These are phyloP conservation scores for Ceyx erithaca DNA, from an alignment of 2,797 vertebrate species.

Conservation along the genomic window DNA sequence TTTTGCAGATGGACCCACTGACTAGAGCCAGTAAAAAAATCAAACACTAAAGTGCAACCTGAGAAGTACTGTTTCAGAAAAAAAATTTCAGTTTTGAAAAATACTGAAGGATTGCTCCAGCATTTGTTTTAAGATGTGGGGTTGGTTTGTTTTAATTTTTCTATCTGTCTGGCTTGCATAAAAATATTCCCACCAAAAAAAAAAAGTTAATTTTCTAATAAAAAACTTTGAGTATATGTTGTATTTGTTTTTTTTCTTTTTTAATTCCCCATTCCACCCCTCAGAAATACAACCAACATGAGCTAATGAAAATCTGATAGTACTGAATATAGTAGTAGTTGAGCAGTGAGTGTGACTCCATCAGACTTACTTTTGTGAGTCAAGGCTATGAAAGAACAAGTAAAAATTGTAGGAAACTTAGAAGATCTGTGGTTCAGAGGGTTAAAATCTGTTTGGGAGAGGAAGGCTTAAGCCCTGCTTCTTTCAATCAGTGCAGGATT, in stretches of 20 bases:
- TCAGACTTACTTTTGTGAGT: not conserved
- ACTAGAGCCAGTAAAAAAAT: conserved; percentile 15
- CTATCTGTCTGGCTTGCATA: not conserved
- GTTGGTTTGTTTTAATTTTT: not conserved
- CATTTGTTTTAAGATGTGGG: not conserved
- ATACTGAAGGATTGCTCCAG: not conserved
- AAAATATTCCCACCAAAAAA: not conserved
- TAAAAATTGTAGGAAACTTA: not conserved
- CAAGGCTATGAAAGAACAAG: not conserved
- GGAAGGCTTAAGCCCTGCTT: not conserved
- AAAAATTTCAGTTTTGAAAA: not conserved
- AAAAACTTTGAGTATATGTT: not conserved
- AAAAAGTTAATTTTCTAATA: not conserved
- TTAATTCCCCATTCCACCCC: not conserved
- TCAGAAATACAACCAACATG: not conserved
- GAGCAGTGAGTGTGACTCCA: not conserved
- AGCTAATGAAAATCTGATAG: not conserved
- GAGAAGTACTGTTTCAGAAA: not conserved
- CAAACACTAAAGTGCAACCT: not conserved
- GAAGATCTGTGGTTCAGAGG: not conserved
- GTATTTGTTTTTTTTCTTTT: not conserved
- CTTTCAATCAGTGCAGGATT: not conserved
- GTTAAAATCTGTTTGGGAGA: not conserved
- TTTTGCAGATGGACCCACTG: conserved; percentile 23
- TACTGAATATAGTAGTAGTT: not conserved